Percentiles rank a stretch among this genome's conserved stretches.
Evolutionary conservation across 2,113 vertebrate species (phyloP).

Genomic region (Nothobranchius kuhntae): DNA sequence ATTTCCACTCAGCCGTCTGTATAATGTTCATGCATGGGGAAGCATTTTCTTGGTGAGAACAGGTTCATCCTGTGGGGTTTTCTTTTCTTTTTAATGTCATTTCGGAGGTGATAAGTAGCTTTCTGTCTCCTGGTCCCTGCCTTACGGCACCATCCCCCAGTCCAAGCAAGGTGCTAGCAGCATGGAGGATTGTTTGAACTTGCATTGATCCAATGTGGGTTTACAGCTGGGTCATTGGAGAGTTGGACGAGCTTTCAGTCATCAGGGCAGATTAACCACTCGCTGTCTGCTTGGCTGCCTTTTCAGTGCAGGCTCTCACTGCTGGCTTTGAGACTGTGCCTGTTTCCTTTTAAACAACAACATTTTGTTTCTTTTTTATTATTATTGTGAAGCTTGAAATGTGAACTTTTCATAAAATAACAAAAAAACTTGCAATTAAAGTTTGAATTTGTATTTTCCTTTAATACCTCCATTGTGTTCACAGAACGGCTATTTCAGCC

Average conservation of each 20-base stretch:
- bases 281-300: conserved; percentile 63
- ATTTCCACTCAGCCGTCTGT: conserved; percentile 33
- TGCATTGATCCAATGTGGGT: conserved; percentile 78
- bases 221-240: conserved; percentile 77
- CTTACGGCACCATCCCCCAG: conserved; percentile 60
- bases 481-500: conserved; percentile 36
- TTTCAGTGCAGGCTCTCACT: conserved; percentile 51
- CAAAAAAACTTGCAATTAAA: conserved; percentile 6
- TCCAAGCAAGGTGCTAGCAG: conserved; percentile 69
- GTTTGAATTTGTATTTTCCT: conserved; percentile 23
- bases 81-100: conserved; percentile 74
- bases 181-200: conserved; percentile 76
- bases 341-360: conserved; percentile 34
- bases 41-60: conserved; percentile 43
- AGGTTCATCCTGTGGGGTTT: conserved; percentile 63
- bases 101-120: conserved; percentile 79
- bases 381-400: conserved; percentile 21
- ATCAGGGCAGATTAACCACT: conserved; percentile 75
- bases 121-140: conserved; percentile 64
- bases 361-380: conserved; percentile 15
- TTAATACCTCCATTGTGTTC: conserved; percentile 31
- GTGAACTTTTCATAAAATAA: conserved; percentile 9
- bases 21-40: conserved; percentile 18
- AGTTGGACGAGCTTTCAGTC: conserved; percentile 71
- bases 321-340: conserved; percentile 49